phyloP scores from a whole-genome alignment of 2,888 invertebrate species.

The Dioctria rufipes region DNA sequence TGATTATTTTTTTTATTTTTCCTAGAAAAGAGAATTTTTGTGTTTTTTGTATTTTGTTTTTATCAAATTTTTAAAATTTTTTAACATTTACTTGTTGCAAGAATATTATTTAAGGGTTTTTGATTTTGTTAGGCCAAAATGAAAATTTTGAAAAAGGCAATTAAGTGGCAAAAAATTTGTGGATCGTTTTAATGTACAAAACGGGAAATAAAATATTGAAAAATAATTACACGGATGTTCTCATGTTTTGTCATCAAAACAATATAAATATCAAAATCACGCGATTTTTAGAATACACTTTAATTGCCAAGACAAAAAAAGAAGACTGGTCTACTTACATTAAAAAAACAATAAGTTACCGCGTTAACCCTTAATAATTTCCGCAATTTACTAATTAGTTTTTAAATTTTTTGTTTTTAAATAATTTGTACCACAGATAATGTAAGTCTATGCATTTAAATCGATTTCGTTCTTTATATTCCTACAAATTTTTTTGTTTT shows the following conservation, averaged over 20 bases:
- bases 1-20: constrained; percentile 33
- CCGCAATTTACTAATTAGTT: not conserved
- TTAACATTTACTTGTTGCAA: constrained; percentile 2
- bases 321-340: no score
- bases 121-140: not conserved
- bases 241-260: no score
- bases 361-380: not conserved
- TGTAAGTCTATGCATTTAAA: not conserved
- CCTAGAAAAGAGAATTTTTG: constrained; percentile 15
- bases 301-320: no score
- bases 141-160: no score
- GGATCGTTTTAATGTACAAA: no score
- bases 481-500: not conserved
- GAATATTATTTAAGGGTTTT: not conserved
- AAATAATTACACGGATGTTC: no score
- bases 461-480: no score
- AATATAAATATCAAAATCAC: no score
- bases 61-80: constrained; percentile 22
- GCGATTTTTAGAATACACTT: no score
- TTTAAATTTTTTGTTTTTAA: constrained; percentile 7
- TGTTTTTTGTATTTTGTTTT: constrained; percentile 8
- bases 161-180: no score
- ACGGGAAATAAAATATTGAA: no score
- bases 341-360: no score
- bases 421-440: constrained; percentile 43